These are phyloP conservation scores for Muntiacus reevesi DNA, from an alignment of 2,113 vertebrate genomes.

Conservation along the genomic window DNA sequence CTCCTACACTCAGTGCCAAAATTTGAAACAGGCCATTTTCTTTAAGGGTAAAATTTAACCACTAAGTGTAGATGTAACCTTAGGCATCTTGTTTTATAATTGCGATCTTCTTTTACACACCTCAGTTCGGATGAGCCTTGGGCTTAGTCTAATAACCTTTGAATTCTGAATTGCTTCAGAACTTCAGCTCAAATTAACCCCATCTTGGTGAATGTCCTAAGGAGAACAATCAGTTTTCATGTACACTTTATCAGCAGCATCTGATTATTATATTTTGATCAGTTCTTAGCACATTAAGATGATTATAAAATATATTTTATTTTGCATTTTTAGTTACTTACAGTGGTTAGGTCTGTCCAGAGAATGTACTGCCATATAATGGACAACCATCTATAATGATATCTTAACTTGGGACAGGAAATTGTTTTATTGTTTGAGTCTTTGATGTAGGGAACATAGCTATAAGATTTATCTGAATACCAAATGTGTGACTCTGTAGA, in stretches of 20 bases:
- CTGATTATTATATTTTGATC: neutral
- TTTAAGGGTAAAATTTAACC: neutral
- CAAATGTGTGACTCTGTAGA: neutral
- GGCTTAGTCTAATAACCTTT: neutral
- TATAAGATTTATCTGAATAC: neutral
- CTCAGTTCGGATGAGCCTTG: neutral
- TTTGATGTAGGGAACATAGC: neutral
- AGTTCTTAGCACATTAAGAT: neutral
- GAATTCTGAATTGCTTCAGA: neutral
- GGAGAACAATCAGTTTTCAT: neutral
- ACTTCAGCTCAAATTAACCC: neutral
- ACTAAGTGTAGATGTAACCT: neutral
- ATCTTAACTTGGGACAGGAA: neutral
- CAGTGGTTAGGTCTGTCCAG: neutral
- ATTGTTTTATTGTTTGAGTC: neutral
- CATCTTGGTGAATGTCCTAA: neutral
- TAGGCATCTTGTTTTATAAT: neutral
- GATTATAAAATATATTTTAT: neutral
- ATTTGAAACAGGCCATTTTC: neutral
- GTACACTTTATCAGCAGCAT: neutral
- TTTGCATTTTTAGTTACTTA: neutral
- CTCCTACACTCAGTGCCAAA: neutral
- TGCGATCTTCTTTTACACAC: neutral
- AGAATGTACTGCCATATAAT: neutral
- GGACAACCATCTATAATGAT: neutral